Base-by-base conservation (phyloP, 2,888 invertebrate genomes). In the Dynastes hyllus region DNA sequence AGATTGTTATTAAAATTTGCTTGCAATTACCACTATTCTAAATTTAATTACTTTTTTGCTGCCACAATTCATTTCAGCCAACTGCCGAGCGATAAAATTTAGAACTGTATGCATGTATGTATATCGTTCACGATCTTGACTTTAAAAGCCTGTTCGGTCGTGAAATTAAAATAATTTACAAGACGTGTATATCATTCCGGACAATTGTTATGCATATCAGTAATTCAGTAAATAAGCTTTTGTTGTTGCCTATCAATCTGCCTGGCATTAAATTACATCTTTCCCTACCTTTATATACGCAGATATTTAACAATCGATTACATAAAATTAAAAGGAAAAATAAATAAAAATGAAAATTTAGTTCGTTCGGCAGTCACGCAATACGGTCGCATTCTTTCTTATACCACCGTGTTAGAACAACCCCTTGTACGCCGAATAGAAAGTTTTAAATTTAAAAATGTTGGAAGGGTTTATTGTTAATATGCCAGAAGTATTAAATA, bases 191-290 rank as follows among this genome's bases (percentile, higher is more conserved):
- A 45, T 67, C 73, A 40, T 58, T 58, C 40, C 16, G 40, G 11
- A 45, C 27, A 1, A 73, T 73, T 73, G 73, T 73, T 73, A 73
- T 73, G 73, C 58, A 73, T 73, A 73, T 58, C 55, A 58, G 58
- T 58, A 58, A 58, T 73, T 73, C 58, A 16, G 73, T 73, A 73
- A 73, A 73, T 73, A 73, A 73, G 73, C 61, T 73, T 73, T 73
- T 73, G 73, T 73, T 73, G 40, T 50, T 32, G 29, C 63, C 63
- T 63, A 63, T 63, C 29, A 63, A 63, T 69, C 27, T 29, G 37
- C 22, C 9, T 22, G 22, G 53, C 58, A 58, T 58, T 58, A 73
- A 37, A 71, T 71, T 71, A 40, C 22, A 73, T 73, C 16, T 58
- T 58, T 58, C 37, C 58, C 45, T 16, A 22, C 13, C 55, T 13